Conservation (phyloP, 2,888 invertebrate genomes). For the Uloborus plumipes region DNA sequence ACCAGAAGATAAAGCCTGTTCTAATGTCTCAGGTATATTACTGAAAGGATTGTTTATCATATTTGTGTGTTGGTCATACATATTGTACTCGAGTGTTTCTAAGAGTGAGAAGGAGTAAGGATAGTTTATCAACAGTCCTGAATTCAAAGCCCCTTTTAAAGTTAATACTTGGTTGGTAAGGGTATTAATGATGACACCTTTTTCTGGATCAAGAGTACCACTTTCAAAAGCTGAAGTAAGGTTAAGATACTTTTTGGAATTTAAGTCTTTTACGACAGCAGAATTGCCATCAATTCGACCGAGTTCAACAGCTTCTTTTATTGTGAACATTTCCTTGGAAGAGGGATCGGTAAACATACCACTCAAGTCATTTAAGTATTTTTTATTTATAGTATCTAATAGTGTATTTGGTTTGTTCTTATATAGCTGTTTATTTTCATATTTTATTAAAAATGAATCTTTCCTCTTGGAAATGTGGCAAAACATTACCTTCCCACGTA, state of each 20-base stretch:
- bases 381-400: slow-evolving; percentile 83
- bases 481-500: slow-evolving; percentile 79
- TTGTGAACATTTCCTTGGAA: slow-evolving; percentile 79
- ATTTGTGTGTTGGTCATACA: slow-evolving; percentile 88
- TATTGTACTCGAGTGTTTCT: slow-evolving; percentile 83
- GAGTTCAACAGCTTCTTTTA: slow-evolving; percentile 71
- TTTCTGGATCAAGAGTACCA: slow-evolving; percentile 71
- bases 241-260: slow-evolving; percentile 69
- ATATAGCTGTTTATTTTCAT: slow-evolving; percentile 82
- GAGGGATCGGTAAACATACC: slow-evolving; percentile 78
- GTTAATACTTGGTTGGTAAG: slow-evolving; percentile 69
- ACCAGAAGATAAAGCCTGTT: slow-evolving; percentile 82
- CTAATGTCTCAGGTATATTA: slow-evolving; percentile 79
- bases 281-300: slow-evolving; percentile 89
- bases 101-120: slow-evolving; percentile 82
- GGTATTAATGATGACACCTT: slow-evolving; percentile 58
- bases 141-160: slow-evolving; percentile 68
- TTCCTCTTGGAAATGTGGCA: slow-evolving; percentile 79
- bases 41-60: slow-evolving; percentile 85
- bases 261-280: slow-evolving; percentile 73
- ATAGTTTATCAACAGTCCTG: slow-evolving; percentile 76
- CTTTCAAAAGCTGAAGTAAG: slow-evolving; percentile 73
- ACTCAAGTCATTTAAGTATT: slow-evolving; percentile 80
- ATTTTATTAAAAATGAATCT: slow-evolving; percentile 81
- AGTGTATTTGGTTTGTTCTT: slow-evolving; percentile 83